Base-by-base conservation (phyloP, 2,888 invertebrate species). In the Beris chalybata region DNA sequence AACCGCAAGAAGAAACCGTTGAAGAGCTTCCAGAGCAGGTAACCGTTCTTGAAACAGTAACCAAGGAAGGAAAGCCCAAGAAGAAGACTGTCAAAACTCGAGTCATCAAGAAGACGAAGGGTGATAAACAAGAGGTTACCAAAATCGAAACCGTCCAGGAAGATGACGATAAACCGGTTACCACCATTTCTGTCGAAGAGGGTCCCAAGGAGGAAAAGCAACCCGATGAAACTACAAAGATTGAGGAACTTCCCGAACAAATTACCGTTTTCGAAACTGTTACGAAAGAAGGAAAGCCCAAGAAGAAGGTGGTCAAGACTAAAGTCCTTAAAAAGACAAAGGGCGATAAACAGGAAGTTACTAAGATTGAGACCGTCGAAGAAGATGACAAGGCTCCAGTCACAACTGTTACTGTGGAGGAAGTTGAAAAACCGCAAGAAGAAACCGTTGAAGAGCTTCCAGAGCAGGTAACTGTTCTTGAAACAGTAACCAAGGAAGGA, bases 261-360 rank as follows among this genome's bases (percentile, higher is more conserved):
- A n/a, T 68, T 7, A 64, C 58, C 29, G 68, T 71, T 2, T 30
- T 50, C 12, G 65, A 69, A 66, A 47, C 53, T 11, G 65, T 67
- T 1, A 67, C 67, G 30, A 68, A 72, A 38, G 72, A 71, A 74
- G 74, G 38, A 70, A 76, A 4, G 74, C 72, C 74, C 0, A 76
- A 61, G 29, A 69, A 68, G 43, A 71, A 59, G 53, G 71, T 73
- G 9, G 72, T 74, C 12, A 77, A 75, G 55, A 78, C 75, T 54
- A 73, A 77, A 15, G 74, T 74, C 11, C 74, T 77, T 47, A 77
- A 74, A 66, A 78, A 76, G 72, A 74, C 72, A 4, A 77, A 70
- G 70, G 81, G 76, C 64, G 9, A 64, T 5, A 68, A 70, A 64
- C 61, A 56, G 45, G 76, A 77, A 67, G 72, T 77, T n/a, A 76